phyloP scores from a whole-genome alignment of 1,140 invertebrate genomes.

The Polypedilum vanderplanki region DNA sequence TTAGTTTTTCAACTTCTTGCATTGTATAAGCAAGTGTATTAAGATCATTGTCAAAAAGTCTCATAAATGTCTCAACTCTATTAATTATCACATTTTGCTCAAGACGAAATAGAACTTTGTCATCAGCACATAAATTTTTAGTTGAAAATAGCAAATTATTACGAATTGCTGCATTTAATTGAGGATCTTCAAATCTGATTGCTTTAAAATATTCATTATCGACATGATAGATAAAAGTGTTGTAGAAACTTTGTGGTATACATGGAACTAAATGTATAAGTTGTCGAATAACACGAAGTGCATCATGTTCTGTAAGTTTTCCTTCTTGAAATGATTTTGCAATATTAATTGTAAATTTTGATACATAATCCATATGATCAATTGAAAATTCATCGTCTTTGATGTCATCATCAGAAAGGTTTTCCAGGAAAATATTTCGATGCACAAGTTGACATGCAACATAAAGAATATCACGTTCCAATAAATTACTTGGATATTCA shows the following conservation, averaged over 20 bases:
- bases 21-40: not conserved
- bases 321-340: not conserved
- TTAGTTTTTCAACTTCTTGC: not conserved
- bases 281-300: not conserved
- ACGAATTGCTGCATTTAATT: not conserved
- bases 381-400: not conserved
- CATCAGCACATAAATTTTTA: not conserved
- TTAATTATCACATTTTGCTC: not conserved
- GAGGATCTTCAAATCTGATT: not conserved
- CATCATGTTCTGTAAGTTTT: not conserved
- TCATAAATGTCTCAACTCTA: not conserved
- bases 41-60: not conserved
- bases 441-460: not conserved
- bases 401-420: not conserved
- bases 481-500: not conserved
- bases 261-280: not conserved
- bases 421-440: not conserved
- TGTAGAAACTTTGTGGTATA: not conserved
- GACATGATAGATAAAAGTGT: not conserved
- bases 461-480: constrained; percentile 10
- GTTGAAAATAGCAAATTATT: not conserved
- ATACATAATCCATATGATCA: not conserved
- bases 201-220: not conserved
- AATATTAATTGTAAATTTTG: not conserved
- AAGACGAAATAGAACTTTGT: not conserved